These are phyloP conservation scores for Trachemys scripta DNA, from an alignment of 2,113 vertebrate genomes.

Conservation along the genomic window DNA sequence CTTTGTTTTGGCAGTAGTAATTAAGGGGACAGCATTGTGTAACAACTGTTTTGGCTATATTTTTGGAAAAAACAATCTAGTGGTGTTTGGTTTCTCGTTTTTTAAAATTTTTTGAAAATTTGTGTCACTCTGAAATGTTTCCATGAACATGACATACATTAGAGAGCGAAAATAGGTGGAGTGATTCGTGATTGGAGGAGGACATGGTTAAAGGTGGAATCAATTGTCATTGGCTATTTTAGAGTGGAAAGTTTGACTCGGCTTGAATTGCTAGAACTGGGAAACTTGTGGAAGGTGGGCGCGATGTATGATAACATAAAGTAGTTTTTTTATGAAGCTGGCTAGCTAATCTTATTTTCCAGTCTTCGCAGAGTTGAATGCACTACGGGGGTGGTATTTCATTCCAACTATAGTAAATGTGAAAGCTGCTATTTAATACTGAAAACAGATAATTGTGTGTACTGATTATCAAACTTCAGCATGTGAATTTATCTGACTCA, in stretches of 20 bases:
- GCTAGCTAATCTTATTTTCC: background rate
- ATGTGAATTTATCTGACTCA: background rate
- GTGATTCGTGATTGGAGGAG: background rate
- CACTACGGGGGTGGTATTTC: background rate
- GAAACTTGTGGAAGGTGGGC: background rate
- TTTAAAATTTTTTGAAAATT: background rate
- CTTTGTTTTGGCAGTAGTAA: background rate
- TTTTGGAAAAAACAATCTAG: background rate
- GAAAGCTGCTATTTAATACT: background rate
- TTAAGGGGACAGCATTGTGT: background rate
- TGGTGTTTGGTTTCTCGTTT: background rate
- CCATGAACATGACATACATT: rapidly evolving
- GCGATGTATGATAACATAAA: background rate
- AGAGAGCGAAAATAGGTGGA: background rate
- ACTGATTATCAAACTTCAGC: background rate
- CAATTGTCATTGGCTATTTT: background rate
- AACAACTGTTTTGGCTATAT: background rate
- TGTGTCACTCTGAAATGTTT: rapidly evolving
- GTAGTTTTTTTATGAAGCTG: background rate
- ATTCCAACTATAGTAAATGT: background rate
- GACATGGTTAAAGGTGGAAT: background rate
- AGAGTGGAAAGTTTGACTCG: background rate
- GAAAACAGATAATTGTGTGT: background rate
- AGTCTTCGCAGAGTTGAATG: constrained; percentile 10
- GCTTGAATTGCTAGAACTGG: rapidly evolving